phyloP scores from a whole-genome alignment of 2,113 vertebrate genomes.

The Girardinichthys multiradiatus region DNA sequence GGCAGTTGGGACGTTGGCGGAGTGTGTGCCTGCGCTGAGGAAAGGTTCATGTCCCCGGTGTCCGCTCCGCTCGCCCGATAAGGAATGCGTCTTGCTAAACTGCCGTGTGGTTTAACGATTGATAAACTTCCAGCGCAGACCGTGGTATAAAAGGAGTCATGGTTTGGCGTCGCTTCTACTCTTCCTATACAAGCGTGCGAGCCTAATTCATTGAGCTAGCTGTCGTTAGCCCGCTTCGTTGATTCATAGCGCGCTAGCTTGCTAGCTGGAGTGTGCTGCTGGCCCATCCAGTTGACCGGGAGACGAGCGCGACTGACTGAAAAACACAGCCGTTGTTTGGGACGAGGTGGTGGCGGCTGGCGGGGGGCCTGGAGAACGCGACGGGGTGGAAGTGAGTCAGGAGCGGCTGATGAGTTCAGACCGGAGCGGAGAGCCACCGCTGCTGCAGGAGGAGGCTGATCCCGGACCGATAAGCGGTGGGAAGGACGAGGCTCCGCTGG shows the following conservation, averaged over 20 bases:
- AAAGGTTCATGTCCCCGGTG: conserved; percentile 84
- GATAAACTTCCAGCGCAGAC: conserved; percentile 41
- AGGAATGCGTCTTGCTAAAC: conserved; percentile 70
- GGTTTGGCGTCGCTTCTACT: conserved; percentile 36
- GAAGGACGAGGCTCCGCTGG: conserved; percentile 76
- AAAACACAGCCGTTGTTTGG: conserved; percentile 36
- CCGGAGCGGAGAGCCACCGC: conserved; percentile 84
- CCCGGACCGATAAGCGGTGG: conserved; percentile 77
- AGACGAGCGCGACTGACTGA: conserved; percentile 51
- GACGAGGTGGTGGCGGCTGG: conserved; percentile 59
- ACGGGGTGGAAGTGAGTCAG: conserved; percentile 81
- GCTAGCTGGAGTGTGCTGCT: conserved; percentile 54
- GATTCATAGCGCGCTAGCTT: conserved; percentile 73
- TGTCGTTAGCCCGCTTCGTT: conserved; percentile 64
- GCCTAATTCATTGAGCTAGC: conserved; percentile 72
- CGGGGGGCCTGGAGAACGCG: conserved; percentile 78
- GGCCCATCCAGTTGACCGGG: conserved; percentile 44
- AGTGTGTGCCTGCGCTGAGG: conserved; percentile 75
- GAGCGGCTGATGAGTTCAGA: conserved; percentile 87
- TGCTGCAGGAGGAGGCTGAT: conserved; percentile 84
- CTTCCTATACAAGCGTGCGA: conserved; percentile 37
- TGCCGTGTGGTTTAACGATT: conserved; percentile 40
- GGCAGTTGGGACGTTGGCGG: conserved; percentile 80
- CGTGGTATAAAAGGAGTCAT: conserved; percentile 41
- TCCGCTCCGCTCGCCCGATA: conserved; percentile 80